Evolutionary conservation across 2,888 invertebrate genomes (phyloP), one percentile per base, ranked within the genome.

Genomic region (Ceramica pisi): DNA sequence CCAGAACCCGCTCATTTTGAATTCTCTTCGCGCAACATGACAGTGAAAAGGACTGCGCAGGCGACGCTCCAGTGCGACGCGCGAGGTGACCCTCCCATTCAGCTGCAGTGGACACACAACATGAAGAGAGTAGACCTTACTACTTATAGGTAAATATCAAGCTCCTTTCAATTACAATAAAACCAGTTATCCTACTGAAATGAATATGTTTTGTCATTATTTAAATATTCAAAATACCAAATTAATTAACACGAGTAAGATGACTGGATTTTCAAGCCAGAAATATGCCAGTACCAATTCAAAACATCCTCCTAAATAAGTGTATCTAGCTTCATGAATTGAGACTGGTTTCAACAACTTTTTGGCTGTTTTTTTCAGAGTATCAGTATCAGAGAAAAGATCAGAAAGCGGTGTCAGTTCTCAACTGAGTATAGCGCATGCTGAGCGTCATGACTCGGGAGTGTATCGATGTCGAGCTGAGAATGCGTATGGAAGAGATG

Each of bases 31-130:
- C 97, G 97, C 84, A 98, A 98, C 92, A 97, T 98, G 89, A 97
- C 98, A 9, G 98, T 98, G 2, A 97, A 97, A 80, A 96, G 98
- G 35, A 97, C 98, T 19, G 97, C 97, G 80, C 97, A 97, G 35
- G 97, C 97, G 26, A 96, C 97, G 12, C 94, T 98, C 74, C 96
- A 97, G 81, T 98, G 98, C 90, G 97, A 97, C 81, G 98, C 98
- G 6, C 97, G 97, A 75, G 98, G 98, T 0, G 98, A 98, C 92
- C 97, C 97, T 77, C 98, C 98, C 4, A 97, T 98, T 84, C 97
- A 97, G 86, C 96, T 98, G 75, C 97, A 97, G 69, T 98, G 98
- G 98, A 97, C 97, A 26, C 97, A 97, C 89, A 98, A 98, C 90
- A 97, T 97, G 92, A 97, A 97, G 71, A 95, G 97, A 71, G 95